These are phyloP conservation scores for Schrankia costaestrigalis DNA, from an alignment of 2,888 invertebrate genomes.

Conservation along the genomic window DNA sequence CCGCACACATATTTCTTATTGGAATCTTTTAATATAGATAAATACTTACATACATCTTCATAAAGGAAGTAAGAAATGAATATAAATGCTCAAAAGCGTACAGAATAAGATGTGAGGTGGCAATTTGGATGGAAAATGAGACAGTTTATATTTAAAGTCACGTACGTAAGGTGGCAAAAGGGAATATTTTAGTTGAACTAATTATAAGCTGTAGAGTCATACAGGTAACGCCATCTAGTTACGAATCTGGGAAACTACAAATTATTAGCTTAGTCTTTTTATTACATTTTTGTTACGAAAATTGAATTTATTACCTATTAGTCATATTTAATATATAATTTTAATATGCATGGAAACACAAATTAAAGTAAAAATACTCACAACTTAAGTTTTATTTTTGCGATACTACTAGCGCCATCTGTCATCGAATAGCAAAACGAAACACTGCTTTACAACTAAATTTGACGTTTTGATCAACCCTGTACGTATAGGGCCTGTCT, in stretches of 20 bases:
- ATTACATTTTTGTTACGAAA: no score
- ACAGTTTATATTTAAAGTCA: constrained; percentile 69
- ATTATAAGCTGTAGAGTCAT: not conserved
- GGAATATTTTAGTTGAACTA: constrained; percentile 22
- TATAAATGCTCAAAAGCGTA: constrained; percentile 63
- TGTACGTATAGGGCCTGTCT: constrained; percentile 21
- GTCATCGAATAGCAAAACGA: constrained; percentile 40
- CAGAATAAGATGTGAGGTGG: constrained; percentile 68
- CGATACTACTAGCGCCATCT: constrained; percentile 47
- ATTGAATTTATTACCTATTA: no score
- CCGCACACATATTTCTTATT: constrained; percentile 53
- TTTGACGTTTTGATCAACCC: constrained; percentile 27
- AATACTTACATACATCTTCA: constrained; percentile 66
- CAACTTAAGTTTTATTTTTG: no score
- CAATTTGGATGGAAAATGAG: constrained; percentile 72
- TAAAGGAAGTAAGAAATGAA: constrained; percentile 63
- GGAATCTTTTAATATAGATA: constrained; percentile 45
- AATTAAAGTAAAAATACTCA: no score
- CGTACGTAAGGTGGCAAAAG: constrained; percentile 48
- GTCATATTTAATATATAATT: no score
- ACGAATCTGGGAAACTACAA: not conserved
- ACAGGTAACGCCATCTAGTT: constrained; percentile 56
- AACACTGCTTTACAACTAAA: constrained; percentile 49
- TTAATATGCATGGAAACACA: no score
- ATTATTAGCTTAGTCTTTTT: not conserved